Evolutionary conservation across 2,888 invertebrate genomes (phyloP).

Genomic region (Yponomeuta cagnagella): DNA sequence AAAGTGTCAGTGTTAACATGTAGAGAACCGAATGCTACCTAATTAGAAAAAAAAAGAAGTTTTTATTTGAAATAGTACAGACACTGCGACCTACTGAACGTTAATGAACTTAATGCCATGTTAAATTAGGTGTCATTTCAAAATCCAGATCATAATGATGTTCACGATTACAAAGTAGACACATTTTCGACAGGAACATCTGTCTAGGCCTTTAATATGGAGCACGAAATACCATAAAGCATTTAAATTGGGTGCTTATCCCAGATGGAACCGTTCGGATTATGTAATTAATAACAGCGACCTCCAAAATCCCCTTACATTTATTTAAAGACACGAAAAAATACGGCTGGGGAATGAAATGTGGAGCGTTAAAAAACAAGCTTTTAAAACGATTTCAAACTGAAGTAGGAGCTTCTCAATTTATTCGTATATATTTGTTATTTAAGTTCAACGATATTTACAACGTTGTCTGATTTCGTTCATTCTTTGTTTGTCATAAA

Average conservation of each 20-base stretch:
- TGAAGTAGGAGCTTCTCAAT: neutral
- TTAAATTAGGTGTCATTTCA: no score
- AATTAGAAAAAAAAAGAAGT: no score
- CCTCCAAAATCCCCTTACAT: neutral
- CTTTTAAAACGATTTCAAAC: neutral
- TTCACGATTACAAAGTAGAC: no score
- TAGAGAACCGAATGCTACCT: no score
- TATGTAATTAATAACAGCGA: neutral
- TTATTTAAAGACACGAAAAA: neutral
- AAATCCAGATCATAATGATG: no score
- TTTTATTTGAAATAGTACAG: no score
- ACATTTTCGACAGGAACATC: neutral
- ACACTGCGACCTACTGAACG: no score
- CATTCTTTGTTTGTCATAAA: no score
- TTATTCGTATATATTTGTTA: neutral
- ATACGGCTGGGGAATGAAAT: neutral
- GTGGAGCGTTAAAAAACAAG: neutral
- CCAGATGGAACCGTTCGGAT: neutral
- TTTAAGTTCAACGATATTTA: no score
- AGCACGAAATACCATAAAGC: neutral
- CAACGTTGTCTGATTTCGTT: no score
- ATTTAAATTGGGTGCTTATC: conserved; percentile 1
- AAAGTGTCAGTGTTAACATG: no score
- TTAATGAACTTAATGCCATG: no score
- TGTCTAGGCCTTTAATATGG: neutral